Base-by-base conservation (phyloP, 2,113 vertebrate genomes). In the Atrichornis clamosus region DNA sequence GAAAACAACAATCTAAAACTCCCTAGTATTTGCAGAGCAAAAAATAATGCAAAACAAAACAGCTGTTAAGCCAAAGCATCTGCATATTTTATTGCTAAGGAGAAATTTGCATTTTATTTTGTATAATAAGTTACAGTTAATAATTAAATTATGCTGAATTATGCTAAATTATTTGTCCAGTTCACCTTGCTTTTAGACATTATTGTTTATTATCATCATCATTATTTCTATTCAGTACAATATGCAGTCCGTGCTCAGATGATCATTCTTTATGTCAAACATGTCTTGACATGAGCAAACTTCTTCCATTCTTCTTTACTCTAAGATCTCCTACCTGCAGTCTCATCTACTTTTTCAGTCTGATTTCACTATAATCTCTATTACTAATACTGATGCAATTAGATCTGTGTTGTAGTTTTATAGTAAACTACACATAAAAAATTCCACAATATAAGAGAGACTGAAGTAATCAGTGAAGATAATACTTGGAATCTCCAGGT, bases 361-460 rank as follows among this genome's bases (percentile, higher is more conserved):
- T 14, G 6, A 19, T 70, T 88, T 82, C 55, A 47, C 18, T 49
- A 15, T 20, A 42, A 37, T 46, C 6, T 77, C 19, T 85, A 16
- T 50, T 78, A 15, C 4, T 63, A 13, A 30, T n/a, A 52, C 4
- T 44, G 17, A 44, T 52, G 30, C 62, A 37, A 42, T 49, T 49
- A 37, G 5, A 33, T n/a, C 11, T 52, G 8, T 62, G 4, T 37
- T 68, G 55, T 47, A 60, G 2, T 42, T 76, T 85, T 47, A 15
- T 39, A 15, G 6, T 35, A 32, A 74, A 60, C 13, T 21, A 27
- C 12, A 49, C 20, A 44, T 19, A 44, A 28, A 50, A 49, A 28
- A 44, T 7, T 22, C 11, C 4, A 26, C 2, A 17, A 10, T 19
- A 10, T 9, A 53, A 42, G 15, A 69, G 3, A 78, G 0, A 3